Evolutionary conservation across 2,888 invertebrate species (phyloP), one percentile per base, ranked within the genome.

Genomic region (Cataglyphis rosenhaueri): DNA sequence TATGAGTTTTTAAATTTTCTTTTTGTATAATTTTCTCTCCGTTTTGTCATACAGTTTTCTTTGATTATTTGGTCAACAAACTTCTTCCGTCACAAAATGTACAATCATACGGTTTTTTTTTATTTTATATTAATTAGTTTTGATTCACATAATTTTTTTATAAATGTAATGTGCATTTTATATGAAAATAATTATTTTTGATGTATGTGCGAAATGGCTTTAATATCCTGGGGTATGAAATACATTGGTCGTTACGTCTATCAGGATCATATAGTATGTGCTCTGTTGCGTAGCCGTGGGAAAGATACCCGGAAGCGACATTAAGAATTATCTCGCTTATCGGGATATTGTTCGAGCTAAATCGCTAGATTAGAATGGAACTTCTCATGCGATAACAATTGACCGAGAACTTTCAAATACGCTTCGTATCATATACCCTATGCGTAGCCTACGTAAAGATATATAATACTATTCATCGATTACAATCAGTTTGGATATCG

Each of bases 321-420:
- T 86, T 76, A 74, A 84, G 41, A 64, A 41, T 82, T 62, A 82
- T 82, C 84, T 82, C 25, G 59, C 29, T 64, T 79, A 59, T 10
- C 66, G 2, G 32, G 55, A 55, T 74, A 82, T 74, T 41, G 44
- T 21, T 41, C 29, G n/a, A 57, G 8, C 6, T 8, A 44, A 79
- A 52, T 29, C 48, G 32, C 35, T 65, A 25, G 18, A 48, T 48
- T 32, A 38, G 29, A 61, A 68, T 9, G 64, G 32, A 65, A 55
- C 61, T 65, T 35, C 21, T 84, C 10, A 25, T 10, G 61, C 81
- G 82, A 87, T 86, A 87, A 68, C 12, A 62, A 84, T 88, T 76
- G 35, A 8, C n/a, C 6, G 21, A 10, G 10, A n/a, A n/a, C 32
- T 74, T 62, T 48, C 32, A 48, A 74, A 48, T 48, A 15, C 21